A percentile compares a stretch with the other conserved stretches of the same genome.
phyloP scores from a whole-genome alignment of 2,113 vertebrate genomes.

The Leptosomus discolor region DNA sequence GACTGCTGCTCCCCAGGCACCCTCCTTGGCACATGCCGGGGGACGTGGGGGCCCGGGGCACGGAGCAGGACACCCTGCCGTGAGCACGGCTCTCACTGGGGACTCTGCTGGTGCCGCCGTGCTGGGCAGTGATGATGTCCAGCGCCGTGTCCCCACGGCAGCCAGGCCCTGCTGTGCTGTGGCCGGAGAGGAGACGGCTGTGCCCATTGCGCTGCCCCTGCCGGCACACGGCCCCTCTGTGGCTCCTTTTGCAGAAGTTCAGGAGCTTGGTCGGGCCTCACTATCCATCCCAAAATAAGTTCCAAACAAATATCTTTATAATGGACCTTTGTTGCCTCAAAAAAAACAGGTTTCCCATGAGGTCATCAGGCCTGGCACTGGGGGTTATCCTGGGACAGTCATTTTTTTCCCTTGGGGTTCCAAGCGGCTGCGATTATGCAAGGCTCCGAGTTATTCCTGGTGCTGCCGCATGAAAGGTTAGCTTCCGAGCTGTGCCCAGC shows the following conservation, averaged over 20 bases:
- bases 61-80: not conserved
- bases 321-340: not conserved
- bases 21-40: not conserved
- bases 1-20: not conserved
- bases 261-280: not conserved
- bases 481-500: not conserved
- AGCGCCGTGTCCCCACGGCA: accelerated
- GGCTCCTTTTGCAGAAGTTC: not conserved
- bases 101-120: not conserved
- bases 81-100: not conserved
- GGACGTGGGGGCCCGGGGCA: accelerated
- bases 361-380: not conserved
- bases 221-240: not conserved
- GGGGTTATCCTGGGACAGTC: not conserved
- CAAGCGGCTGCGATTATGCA: not conserved
- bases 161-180: not conserved
- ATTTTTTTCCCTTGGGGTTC: not conserved
- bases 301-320: not conserved
- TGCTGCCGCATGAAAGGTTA: not conserved
- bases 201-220: not conserved
- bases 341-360: not conserved
- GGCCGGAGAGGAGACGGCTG: not conserved
- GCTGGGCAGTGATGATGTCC: not conserved
- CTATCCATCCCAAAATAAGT: not conserved
- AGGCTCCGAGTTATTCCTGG: not conserved